A percentile compares a stretch with the other conserved stretches of the same genome.
Conservation (phyloP, 2,797 vertebrate species). For the Garrulus glandarius region DNA sequence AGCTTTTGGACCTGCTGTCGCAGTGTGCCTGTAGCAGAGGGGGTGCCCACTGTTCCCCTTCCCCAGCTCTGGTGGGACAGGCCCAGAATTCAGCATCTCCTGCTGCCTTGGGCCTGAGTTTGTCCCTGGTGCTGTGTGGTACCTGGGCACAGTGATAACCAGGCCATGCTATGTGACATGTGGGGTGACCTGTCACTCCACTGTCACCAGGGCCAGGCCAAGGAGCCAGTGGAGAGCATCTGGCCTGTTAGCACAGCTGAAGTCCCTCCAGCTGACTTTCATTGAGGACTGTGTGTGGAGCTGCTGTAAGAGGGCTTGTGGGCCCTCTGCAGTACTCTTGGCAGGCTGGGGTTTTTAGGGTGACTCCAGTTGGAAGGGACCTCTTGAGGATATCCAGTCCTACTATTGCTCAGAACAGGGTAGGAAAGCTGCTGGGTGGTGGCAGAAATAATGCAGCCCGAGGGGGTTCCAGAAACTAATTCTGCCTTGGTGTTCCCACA, state of each 20-base stretch:
- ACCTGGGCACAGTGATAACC: not conserved
- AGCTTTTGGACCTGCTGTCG: not conserved
- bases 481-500: not conserved
- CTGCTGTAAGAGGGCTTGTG: not conserved
- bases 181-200: not conserved
- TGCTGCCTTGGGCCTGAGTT: not conserved
- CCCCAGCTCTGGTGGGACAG: not conserved
- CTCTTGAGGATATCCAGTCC: not conserved
- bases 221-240: not conserved
- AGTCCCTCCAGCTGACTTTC: not conserved
- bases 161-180: not conserved
- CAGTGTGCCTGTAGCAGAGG: not conserved
- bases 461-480: not conserved
- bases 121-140: not conserved
- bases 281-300: fast-evolving
- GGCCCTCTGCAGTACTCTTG: not conserved
- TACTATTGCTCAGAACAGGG: not conserved
- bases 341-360: not conserved
- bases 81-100: not conserved
- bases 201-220: not conserved
- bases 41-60: not conserved
- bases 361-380: not conserved
- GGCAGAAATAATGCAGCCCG: not conserved
- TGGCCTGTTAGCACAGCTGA: not conserved
- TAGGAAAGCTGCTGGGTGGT: not conserved